A percentile compares a stretch with the other conserved stretches of the same genome.
phyloP scores from a whole-genome alignment of 2,113 vertebrate genomes.

The Crotalus viridis region DNA sequence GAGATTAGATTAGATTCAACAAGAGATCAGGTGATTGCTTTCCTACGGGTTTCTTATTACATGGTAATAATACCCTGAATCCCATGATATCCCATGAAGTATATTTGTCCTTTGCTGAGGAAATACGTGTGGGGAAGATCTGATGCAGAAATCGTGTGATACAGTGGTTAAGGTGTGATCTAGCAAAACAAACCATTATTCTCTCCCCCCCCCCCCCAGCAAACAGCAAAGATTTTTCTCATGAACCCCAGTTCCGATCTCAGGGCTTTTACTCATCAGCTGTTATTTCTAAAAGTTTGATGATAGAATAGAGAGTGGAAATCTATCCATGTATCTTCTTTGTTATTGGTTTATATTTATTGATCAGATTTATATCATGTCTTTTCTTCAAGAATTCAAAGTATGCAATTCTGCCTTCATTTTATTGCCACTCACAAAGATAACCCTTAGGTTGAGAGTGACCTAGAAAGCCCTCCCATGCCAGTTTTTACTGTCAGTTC shows the following conservation, averaged over 20 bases:
- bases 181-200: neutral
- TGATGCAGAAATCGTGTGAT: neutral
- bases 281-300: neutral
- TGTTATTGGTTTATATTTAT: neutral
- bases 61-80: neutral
- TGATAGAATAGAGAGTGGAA: neutral
- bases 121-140: neutral
- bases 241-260: neutral
- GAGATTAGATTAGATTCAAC: neutral
- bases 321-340: neutral
- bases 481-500: neutral
- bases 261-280: neutral
- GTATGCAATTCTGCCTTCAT: neutral
- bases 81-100: neutral
- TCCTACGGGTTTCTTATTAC: neutral
- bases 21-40: neutral
- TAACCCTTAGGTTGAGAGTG: neutral
- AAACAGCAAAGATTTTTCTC: neutral
- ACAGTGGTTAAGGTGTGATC: neutral
- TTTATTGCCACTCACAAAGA: neutral
- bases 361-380: neutral
- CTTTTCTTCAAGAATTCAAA: neutral
- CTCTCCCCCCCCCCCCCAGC: neutral
- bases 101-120: neutral
- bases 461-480: neutral